Base-by-base conservation (phyloP, 1,140 invertebrate genomes). In the Pinna nobilis region DNA sequence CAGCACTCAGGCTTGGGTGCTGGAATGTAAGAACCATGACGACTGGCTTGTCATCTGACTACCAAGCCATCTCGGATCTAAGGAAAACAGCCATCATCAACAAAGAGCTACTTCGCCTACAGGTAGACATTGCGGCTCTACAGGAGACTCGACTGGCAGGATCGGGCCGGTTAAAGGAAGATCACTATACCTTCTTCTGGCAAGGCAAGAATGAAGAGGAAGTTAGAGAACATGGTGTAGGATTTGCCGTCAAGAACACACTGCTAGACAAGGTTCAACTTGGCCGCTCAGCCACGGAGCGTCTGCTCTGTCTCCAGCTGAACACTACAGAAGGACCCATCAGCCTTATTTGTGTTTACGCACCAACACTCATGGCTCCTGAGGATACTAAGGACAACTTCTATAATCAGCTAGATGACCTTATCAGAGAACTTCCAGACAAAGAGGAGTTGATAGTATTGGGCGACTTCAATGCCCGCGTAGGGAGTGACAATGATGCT, bases 381-480 rank as follows among this genome's bases (percentile, higher is more conserved):
- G 28, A 32, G 0, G 74, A 77, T 25, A 32, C 15, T 2, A 77
- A 78, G 57, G 76, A 76, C 41, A 30, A 65, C 6, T 80, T 72
- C 28, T 71, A 64, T 41, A 39, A 51, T 47, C 50, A 4, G 20
- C 4, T 47, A 18, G 4, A n/a, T n/a, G n/a, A n/a, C n/a, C n/a
- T n/a, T n/a, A n/a, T n/a, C n/a, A n/a, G n/a, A n/a, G n/a, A n/a
- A n/a, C n/a, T n/a, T n/a, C n/a, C n/a, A 32, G 41, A 20, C 23
- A 33, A 1, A 9, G 73, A 74, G 35, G 18, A 61, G 30, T 53
- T 76, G 5, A 20, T 60, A 7, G 41, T 79, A 1, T 67, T 75
- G 7, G 65, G 72, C 1, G 74, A 79, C 60, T 81, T 81, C 44
- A 81, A 79, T 33, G 77, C 68, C 30, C 35, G 55, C 53, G 70